Percentiles rank a stretch among this genome's conserved stretches.
These are phyloP conservation scores for Nothobranchius kuhntae DNA, from an alignment of 2,113 vertebrate species.

Conservation along the genomic window DNA sequence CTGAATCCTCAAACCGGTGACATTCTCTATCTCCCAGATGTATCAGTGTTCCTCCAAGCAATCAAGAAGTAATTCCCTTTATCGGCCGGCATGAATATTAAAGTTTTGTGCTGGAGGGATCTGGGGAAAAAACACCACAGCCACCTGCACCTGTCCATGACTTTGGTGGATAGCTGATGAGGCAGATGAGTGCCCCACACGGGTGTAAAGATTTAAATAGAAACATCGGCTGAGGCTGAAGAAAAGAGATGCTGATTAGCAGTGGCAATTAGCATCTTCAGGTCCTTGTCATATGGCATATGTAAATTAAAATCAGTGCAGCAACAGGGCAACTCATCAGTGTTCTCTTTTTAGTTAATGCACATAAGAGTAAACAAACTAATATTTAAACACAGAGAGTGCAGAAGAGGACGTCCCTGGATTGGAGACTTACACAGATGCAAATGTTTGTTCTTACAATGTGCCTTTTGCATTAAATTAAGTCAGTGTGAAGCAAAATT, in stretches of 20 bases:
- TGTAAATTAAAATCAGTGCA: constrained; percentile 59
- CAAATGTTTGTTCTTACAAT: constrained; percentile 56
- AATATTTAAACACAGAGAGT: constrained; percentile 37
- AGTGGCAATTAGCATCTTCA: constrained; percentile 55
- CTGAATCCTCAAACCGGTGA: constrained; percentile 61
- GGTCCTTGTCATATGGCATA: constrained; percentile 55
- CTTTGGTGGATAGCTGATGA: constrained; percentile 40
- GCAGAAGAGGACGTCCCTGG: constrained; percentile 40
- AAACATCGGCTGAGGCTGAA: constrained; percentile 33
- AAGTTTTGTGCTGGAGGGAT: constrained; percentile 67
- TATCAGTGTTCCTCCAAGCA: constrained; percentile 75
- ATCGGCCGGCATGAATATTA: constrained; percentile 75
- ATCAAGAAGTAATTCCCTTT: constrained; percentile 77
- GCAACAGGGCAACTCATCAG: constrained; percentile 55
- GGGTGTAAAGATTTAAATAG: constrained; percentile 48
- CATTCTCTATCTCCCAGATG: constrained; percentile 70
- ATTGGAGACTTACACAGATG: constrained; percentile 60
- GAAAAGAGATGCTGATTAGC: constrained; percentile 50
- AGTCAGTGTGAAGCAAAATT: constrained; percentile 58
- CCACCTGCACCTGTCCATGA: constrained; percentile 67
- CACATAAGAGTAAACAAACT: constrained; percentile 71
- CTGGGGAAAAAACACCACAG: constrained; percentile 45
- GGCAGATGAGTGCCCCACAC: constrained; percentile 36
- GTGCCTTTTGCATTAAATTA: constrained; percentile 69
- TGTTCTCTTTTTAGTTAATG: constrained; percentile 31